phyloP scores from a whole-genome alignment of 2,797 vertebrate species.

The Liparis tanakae region DNA sequence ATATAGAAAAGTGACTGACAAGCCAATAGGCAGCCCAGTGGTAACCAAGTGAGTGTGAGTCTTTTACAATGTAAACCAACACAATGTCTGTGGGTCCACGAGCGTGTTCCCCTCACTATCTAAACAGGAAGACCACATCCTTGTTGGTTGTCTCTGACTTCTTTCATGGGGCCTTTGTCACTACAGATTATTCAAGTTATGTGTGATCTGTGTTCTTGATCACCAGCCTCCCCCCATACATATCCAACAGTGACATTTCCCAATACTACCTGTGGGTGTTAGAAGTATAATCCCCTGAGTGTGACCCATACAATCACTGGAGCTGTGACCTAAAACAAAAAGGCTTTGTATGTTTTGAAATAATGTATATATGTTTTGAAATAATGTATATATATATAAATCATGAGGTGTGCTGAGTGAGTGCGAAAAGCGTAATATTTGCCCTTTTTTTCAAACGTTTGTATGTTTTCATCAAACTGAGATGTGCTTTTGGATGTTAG shows the following conservation, averaged over 20 bases:
- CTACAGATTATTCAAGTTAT: slow-evolving; percentile 44
- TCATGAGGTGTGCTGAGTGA: slow-evolving; percentile 8
- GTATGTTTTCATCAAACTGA: slow-evolving; percentile 2
- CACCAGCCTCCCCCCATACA: slow-evolving; percentile 25
- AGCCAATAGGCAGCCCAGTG: slow-evolving; percentile 49
- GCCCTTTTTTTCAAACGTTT: background rate
- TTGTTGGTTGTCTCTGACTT: background rate
- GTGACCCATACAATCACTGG: slow-evolving; percentile 51
- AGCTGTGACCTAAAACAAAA: slow-evolving; percentile 26
- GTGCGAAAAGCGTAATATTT: slow-evolving; percentile 7
- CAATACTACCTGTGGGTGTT: slow-evolving; percentile 59
- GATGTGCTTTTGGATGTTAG: slow-evolving; percentile 1
- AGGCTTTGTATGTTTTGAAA: slow-evolving; percentile 17
- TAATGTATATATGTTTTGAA: background rate
- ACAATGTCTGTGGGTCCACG: slow-evolving; percentile 13
- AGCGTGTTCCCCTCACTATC: slow-evolving; percentile 30
- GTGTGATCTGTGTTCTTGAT: background rate
- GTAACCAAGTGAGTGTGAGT: slow-evolving; percentile 41
- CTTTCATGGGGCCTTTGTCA: slow-evolving; percentile 13
- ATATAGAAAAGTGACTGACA: slow-evolving; percentile 54
- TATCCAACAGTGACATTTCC: slow-evolving; percentile 45
- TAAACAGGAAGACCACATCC: slow-evolving; percentile 25
- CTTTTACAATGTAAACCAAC: slow-evolving; percentile 40
- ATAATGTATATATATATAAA: background rate
- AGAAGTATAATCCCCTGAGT: slow-evolving; percentile 66